Conservation (phyloP, 2,797 vertebrate genomes). For the Helostoma temminkii region DNA sequence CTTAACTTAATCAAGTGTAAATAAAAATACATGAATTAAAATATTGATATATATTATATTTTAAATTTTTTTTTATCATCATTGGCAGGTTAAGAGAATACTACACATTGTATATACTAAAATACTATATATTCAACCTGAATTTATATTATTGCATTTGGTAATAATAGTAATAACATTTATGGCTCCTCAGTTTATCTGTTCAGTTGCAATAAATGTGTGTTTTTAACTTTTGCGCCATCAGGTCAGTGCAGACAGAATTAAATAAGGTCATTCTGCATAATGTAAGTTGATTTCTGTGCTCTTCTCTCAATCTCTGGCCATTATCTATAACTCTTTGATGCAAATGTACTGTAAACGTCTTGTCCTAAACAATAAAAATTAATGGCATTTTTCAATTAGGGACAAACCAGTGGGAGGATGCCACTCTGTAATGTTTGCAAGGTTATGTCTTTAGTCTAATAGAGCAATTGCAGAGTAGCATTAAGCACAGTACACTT, state of each 20-base stretch:
- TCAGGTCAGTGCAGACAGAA: conserved; percentile 23
- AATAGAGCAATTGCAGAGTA: conserved; percentile 13
- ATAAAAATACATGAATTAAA: conserved; percentile 29
- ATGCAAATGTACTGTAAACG: conserved; percentile 16
- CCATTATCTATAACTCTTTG: conserved; percentile 33
- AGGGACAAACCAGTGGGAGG: not conserved
- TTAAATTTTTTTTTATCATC: not conserved
- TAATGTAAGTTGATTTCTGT: conserved; percentile 20
- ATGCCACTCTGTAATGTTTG: conserved; percentile 6
- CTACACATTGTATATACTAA: too few relatives aligned
- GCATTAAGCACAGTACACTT: conserved; percentile 24
- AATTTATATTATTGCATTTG: conserved; percentile 17
- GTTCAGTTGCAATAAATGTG: conserved; percentile 28
- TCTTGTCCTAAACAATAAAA: conserved; percentile 14
- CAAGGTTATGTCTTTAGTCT: conserved; percentile 21
- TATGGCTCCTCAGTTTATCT: conserved; percentile 27
- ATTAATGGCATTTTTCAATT: conserved; percentile 38
- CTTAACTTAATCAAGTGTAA: conserved; percentile 16
- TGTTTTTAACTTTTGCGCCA: conserved; percentile 22
- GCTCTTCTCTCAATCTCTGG: conserved; percentile 18
- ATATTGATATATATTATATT: too few relatives aligned
- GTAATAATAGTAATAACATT: not conserved
- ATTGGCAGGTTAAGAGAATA: not conserved
- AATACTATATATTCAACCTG: not conserved
- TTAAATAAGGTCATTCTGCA: conserved; percentile 28